These are phyloP conservation scores for Acanthopagrus latus DNA, from an alignment of 2,797 vertebrate genomes.

Conservation along the genomic window DNA sequence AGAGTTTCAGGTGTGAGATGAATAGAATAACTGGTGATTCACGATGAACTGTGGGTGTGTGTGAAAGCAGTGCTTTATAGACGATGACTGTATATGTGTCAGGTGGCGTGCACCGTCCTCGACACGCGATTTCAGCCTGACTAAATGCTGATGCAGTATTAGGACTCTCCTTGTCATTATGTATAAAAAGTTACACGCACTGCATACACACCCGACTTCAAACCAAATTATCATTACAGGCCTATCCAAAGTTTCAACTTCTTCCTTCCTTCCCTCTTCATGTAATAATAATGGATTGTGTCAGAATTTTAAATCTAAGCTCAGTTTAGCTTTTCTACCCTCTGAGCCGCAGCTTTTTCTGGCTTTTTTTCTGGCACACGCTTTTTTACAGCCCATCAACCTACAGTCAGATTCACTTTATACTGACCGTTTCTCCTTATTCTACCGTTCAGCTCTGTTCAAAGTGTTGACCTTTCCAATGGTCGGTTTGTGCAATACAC, in stretches of 20 bases:
- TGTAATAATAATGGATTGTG: slow-evolving; percentile 54
- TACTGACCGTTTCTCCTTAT: neutral
- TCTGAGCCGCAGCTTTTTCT: neutral
- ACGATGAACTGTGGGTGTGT: slow-evolving; percentile 10
- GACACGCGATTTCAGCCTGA: slow-evolving; percentile 17
- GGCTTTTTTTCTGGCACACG: neutral
- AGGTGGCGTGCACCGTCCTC: slow-evolving; percentile 8
- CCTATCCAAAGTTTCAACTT: slow-evolving; percentile 20
- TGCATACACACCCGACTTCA: slow-evolving; percentile 18
- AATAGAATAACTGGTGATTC: slow-evolving; percentile 29
- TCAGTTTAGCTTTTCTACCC: slow-evolving; percentile 20
- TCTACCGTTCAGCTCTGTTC: neutral
- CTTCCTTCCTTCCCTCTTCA: slow-evolving; percentile 23
- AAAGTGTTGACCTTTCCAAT: slow-evolving; percentile 22
- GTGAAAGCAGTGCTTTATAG: neutral
- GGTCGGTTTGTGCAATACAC: neutral
- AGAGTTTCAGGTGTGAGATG: neutral
- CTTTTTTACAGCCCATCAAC: slow-evolving; percentile 11
- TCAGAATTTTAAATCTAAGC: slow-evolving; percentile 40
- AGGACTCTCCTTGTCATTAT: slow-evolving; percentile 36
- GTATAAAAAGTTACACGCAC: slow-evolving; percentile 18
- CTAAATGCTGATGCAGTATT: slow-evolving; percentile 6
- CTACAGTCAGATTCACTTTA: neutral
- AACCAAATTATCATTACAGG: slow-evolving; percentile 37
- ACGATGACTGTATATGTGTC: neutral